Conservation (phyloP, 2,888 invertebrate genomes). For the Latrodectus hesperus region DNA sequence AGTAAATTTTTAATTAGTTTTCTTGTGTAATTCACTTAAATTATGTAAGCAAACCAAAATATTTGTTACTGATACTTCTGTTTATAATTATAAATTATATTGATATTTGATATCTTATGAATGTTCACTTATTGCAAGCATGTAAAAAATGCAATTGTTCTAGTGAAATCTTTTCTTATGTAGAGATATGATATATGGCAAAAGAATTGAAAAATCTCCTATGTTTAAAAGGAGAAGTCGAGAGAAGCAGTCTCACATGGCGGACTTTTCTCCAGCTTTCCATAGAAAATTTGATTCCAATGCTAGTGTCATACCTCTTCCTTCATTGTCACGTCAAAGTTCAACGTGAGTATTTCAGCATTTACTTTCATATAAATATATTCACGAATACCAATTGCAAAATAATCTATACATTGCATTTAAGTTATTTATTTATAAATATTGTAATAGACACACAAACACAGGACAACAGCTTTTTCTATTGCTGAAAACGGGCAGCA, state of each 20-base stretch:
- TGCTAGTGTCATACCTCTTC: slow-evolving; percentile 72
- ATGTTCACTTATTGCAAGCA: too few relatives aligned
- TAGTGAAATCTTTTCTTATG: background rate
- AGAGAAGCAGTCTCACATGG: slow-evolving; percentile 69
- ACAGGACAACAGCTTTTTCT: too few relatives aligned
- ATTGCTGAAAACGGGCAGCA: too few relatives aligned
- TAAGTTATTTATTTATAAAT: too few relatives aligned
- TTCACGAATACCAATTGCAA: too few relatives aligned
- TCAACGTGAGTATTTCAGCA: slow-evolving; percentile 62
- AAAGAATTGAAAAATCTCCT: slow-evolving; percentile 72
- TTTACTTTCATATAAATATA: background rate
- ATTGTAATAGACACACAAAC: too few relatives aligned
- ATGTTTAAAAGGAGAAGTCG: slow-evolving; percentile 73
- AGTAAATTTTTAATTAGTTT: background rate
- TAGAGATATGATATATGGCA: slow-evolving; percentile 59
- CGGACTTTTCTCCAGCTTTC: slow-evolving; percentile 66
- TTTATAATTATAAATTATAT: too few relatives aligned
- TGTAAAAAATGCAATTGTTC: too few relatives aligned
- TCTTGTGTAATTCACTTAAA: background rate
- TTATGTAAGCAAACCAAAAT: too few relatives aligned
- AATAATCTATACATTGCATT: too few relatives aligned
- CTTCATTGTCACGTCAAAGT: slow-evolving; percentile 71
- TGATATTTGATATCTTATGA: too few relatives aligned
- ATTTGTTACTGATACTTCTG: too few relatives aligned
- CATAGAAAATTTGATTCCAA: slow-evolving; percentile 65